Evolutionary conservation across 2,797 vertebrate genomes (phyloP).

Genomic region (Cetoscarus ocellatus): DNA sequence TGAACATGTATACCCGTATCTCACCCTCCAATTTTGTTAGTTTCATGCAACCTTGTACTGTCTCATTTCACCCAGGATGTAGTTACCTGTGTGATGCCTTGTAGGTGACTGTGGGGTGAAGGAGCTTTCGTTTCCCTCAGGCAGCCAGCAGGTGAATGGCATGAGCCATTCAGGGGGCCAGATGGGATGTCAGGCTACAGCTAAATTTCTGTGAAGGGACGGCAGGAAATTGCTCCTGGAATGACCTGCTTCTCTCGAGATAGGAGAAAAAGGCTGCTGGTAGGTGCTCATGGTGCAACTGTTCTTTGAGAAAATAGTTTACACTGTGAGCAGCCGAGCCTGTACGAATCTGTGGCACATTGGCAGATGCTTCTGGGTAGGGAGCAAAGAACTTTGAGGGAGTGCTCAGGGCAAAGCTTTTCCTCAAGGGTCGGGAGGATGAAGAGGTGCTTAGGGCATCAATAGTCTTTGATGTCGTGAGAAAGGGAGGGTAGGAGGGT

Average conservation of each 20-base stretch:
- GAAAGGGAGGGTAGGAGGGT: slow-evolving; percentile 18
- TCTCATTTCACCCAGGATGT: slow-evolving; percentile 46
- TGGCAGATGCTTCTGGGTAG: slow-evolving; percentile 6
- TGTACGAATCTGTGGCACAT: slow-evolving; percentile 18
- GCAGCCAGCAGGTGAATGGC: slow-evolving; percentile 54
- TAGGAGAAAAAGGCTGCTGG: slow-evolving; percentile 10
- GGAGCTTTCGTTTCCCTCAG: slow-evolving; percentile 54
- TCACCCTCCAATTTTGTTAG: slow-evolving; percentile 11
- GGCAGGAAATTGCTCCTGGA: slow-evolving; percentile 32
- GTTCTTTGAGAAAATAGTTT: slow-evolving; percentile 15
- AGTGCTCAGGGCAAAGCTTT: slow-evolving; percentile 14
- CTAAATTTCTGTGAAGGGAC: slow-evolving; percentile 55
- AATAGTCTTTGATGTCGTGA: slow-evolving; percentile 46
- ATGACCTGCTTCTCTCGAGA: slow-evolving; percentile 42
- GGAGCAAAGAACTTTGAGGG: slow-evolving; percentile 20
- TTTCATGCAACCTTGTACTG: slow-evolving; percentile 15
- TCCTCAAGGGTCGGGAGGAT: slow-evolving; percentile 30
- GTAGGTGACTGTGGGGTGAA: slow-evolving; percentile 60
- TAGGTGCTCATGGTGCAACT: slow-evolving; percentile 28
- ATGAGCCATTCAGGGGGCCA: slow-evolving; percentile 61
- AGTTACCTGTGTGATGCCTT: slow-evolving; percentile 49
- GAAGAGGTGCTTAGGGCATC: slow-evolving; percentile 38
- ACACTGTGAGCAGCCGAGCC: background rate
- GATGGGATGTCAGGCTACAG: slow-evolving; percentile 61
- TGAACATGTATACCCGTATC: background rate